Evolutionary conservation across 1,140 invertebrate genomes (phyloP), one percentile per base, ranked within the genome.

Genomic region (Prorops nasuta): DNA sequence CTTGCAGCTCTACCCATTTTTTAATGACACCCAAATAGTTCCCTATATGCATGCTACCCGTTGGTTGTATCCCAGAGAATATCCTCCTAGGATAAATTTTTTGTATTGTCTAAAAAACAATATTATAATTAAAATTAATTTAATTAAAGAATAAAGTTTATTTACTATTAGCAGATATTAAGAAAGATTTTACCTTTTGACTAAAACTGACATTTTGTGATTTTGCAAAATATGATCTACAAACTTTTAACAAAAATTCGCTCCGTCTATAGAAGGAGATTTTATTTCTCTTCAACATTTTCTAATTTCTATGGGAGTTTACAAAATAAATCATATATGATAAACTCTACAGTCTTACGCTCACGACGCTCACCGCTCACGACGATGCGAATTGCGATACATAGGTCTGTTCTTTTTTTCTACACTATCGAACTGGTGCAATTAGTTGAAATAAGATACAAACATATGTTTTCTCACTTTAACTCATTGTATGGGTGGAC

Each of bases 1-100:
- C 80, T 77, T 98, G 96, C 17, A 96, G 69, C 14, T 87, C 74
- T 6, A 91, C 81, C 90, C 95, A 98, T 67, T 88, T 87, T 45
- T 85, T 80, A 34, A 99, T 85, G 0, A 93, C 95, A 35, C 96
- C 96, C 63, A 98, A 86, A 78, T 98, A 99, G 80, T 99, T 99
- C 2, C 97, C 97, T 38, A 99, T 78, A 77, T 99, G 97, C 35
- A 97, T 78, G 3, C 84, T 77, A 15, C 96, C 96, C 3, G 96
- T 98, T 2, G 97, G 96, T 75, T 99, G 97, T 67, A 99, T 90
- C 10, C 95, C 97, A 8, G 95, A 94, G 63, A 98, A 90, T 63
- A 96, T 81, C 60, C 81, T 81, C 34, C 71, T 76, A 0, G 80
- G 79, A 57, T 69, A 70, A 20, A 54, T 16, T 48, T 34, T 50